Evolutionary conservation across 2,113 vertebrate species (phyloP), one percentile per base, ranked within the genome.

Genomic region (Mastomys coucha): DNA sequence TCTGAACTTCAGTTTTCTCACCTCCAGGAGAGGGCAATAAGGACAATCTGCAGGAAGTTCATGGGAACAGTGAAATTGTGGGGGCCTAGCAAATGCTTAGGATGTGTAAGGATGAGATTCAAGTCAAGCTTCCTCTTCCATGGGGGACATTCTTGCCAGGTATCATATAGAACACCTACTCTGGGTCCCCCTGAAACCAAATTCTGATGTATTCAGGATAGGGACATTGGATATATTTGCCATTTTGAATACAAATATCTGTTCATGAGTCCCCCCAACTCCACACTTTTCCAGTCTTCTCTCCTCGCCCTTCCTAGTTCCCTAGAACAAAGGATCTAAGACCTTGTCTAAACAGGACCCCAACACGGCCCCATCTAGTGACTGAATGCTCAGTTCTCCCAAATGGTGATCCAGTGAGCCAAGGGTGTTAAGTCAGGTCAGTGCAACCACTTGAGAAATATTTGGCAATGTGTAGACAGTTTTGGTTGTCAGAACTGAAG

Each of bases 1-100:
- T 67, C 86, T 92, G 72, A 95, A 51, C 70, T 16, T 87, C n/a
- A 17, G 16, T 84, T 93, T 95, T 58, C 70, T 85, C 84, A 72
- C 39, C 22, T 42, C 58, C 5, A 22, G 4, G 20, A 39, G 20
- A 65, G 65, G 31, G 31, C 24, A 4, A 28, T 45, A 56, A 93
- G 31, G 69, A 89, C 33, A 91, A 16, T 42, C 58, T n/a, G 22
- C 78, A 87, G 77, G 89, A 77, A 80, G 56, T 84, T 65, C 70
- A 42, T 42, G 89, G 67, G 49, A 69, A 33, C 78, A 51, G 19
- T 14, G 56, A 88, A 84, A 65, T 12, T 28, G 42, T 56, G 7
- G n/a, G 78, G 60, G 28, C n/a, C 82, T 7, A 20, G 28, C 45
- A 77, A 65, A 53, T 58, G 76, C 73, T 87, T 84, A 60, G 89